A percentile compares a stretch with the other conserved stretches of the same genome.
Evolutionary conservation across 2,888 invertebrate species (phyloP).

Genomic region (Timandra comae): DNA sequence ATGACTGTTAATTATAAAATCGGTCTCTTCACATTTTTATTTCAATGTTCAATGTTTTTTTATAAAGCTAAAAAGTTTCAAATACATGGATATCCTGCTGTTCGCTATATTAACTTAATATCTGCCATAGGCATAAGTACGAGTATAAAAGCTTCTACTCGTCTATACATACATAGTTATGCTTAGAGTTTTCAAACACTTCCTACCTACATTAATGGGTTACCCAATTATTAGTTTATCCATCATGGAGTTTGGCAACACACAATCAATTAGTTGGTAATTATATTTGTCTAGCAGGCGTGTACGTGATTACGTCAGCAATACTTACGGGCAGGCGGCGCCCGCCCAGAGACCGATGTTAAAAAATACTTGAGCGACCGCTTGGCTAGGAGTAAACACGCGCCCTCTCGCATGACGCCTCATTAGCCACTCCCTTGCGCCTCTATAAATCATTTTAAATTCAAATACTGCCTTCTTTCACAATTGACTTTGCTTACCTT

Average conservation of each 20-base stretch:
- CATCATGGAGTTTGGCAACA: neutral
- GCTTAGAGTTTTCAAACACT: too few relatives aligned
- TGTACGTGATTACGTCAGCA: slow-evolving; percentile 44
- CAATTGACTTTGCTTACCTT: slow-evolving; percentile 73
- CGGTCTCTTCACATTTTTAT: too few relatives aligned
- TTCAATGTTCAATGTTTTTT: too few relatives aligned
- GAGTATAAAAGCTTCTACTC: too few relatives aligned
- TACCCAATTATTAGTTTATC: too few relatives aligned
- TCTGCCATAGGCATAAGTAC: too few relatives aligned
- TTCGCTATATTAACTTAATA: too few relatives aligned
- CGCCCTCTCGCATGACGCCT: slow-evolving; percentile 73
- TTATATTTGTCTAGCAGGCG: slow-evolving; percentile 41
- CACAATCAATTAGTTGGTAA: slow-evolving; percentile 28
- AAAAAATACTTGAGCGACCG: slow-evolving; percentile 42
- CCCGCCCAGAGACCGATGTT: slow-evolving; percentile 52
- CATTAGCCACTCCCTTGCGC: slow-evolving; percentile 73
- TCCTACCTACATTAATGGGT: too few relatives aligned
- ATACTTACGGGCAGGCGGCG: slow-evolving; percentile 24
- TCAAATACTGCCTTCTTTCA: slow-evolving; percentile 74
- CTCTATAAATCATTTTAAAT: slow-evolving; percentile 76
- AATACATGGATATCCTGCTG: too few relatives aligned
- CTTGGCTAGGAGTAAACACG: slow-evolving; percentile 56
- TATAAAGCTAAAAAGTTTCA: too few relatives aligned
- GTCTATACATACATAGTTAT: too few relatives aligned
- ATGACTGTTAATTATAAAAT: too few relatives aligned